phyloP scores from a whole-genome alignment of 2,113 vertebrate genomes.

The Mus musculus region GRCm39 chr5:80166501-80167000 shows the following conservation, averaged over 20 bases:
- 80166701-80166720: background rate
- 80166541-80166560: background rate
- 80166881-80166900: background rate
- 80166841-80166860: background rate
- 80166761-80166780: background rate
- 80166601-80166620: background rate
- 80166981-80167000: background rate
- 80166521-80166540: background rate
- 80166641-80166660: background rate
- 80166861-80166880: background rate
- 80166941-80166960: background rate
- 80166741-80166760: background rate
- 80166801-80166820: background rate
- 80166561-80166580: background rate
- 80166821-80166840: background rate
- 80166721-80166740: background rate
- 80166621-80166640: background rate
- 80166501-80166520: background rate
- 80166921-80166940: background rate
- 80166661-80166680: background rate
- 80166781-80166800: background rate
- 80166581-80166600: background rate
- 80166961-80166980: background rate
- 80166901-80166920: background rate
- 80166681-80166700: background rate